Evolutionary conservation across 2,888 invertebrate species (phyloP), one percentile per base, ranked within the genome.

Genomic region (Chydorus sphaericus): DNA sequence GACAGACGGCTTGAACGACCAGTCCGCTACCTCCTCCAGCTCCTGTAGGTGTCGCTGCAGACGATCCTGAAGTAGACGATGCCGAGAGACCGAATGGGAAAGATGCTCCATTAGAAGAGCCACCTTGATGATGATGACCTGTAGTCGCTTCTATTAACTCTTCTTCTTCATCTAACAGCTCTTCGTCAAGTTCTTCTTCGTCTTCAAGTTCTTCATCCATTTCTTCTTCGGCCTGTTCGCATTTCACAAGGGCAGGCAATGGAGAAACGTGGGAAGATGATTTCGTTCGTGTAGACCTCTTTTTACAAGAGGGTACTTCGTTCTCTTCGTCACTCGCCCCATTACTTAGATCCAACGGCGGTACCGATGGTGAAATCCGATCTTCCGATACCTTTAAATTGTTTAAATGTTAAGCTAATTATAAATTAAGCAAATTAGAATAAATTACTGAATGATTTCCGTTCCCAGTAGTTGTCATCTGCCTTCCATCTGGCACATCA

Each of bases 1-100:
- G 56, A 44, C 58, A 58, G 23, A 58, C 49, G 14, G 58, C 58
- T 31, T 55, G 55, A 7, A 55, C 49, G 20, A 48, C 55, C 36
- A 53, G 26, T 14, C 39, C 39, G 39, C 20, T 23, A 23, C 44
- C 44, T 26, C 44, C 44, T 5, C 23, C 44, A n/a, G n/a, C n/a
- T n/a, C n/a, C n/a, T n/a, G n/a, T n/a, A n/a, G n/a, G n/a, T n/a
- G n/a, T n/a, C n/a, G n/a, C n/a, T 10, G 10, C 36, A 16, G 39
- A 16, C 16, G 14, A 48, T 37, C 16, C 53, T n/a, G n/a, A n/a
- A n/a, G n/a, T n/a, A n/a, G n/a, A n/a, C n/a, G n/a, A n/a, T n/a
- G n/a, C n/a, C n/a, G n/a, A n/a, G n/a, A n/a, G n/a, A n/a, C n/a
- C n/a, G n/a, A n/a, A n/a, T n/a, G n/a, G n/a, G n/a, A n/a, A n/a